Percentiles rank a stretch among this genome's conserved stretches.
Evolutionary conservation across 2,888 invertebrate species (phyloP).

Genomic region (Digitonthophagus gazella): DNA sequence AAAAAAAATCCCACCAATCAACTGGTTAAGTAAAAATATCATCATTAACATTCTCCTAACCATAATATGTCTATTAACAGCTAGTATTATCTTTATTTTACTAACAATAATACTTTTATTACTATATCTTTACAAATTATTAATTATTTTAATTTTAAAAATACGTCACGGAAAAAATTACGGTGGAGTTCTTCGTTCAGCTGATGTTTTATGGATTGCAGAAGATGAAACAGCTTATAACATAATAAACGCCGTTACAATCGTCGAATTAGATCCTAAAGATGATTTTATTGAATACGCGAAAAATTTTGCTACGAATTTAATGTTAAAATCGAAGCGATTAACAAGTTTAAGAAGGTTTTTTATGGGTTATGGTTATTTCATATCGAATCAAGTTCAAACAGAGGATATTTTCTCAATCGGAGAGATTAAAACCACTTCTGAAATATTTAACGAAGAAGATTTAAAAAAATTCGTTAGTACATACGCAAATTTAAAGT

Average conservation of each 20-base stretch:
- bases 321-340: background rate
- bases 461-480: constrained; percentile 18
- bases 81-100: background rate
- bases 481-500: background rate
- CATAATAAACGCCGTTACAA: constrained; percentile 16
- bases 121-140: background rate
- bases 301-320: constrained; percentile 12
- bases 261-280: constrained; percentile 19
- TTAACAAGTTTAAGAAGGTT: constrained; percentile 15
- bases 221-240: constrained; percentile 17
- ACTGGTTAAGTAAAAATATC: background rate
- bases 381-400: constrained; percentile 11
- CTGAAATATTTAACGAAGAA: constrained; percentile 1
- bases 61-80: background rate
- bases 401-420: constrained; percentile 7
- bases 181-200: constrained; percentile 15
- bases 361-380: constrained; percentile 20
- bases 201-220: constrained; percentile 18
- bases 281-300: constrained; percentile 4
- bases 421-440: constrained; percentile 2
- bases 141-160: constrained; percentile 14
- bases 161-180: constrained; percentile 15
- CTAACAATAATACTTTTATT: background rate
- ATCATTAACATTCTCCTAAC: background rate
- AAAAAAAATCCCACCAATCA: background rate